Conservation (phyloP, 2,888 invertebrate species). For the Dendrolimus houi region DNA sequence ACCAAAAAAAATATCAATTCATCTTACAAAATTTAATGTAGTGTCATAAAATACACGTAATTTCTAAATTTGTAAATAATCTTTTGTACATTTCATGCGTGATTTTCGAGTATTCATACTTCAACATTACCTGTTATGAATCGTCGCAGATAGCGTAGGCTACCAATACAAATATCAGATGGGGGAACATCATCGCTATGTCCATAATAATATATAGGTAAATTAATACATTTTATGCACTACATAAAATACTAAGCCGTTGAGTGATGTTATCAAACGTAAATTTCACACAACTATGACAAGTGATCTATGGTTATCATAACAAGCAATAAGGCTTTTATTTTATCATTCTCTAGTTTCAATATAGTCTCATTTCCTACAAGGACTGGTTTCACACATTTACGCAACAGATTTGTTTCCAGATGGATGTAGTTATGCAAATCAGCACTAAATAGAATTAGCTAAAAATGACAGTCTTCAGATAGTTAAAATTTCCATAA, state of each 20-base stretch:
- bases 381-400: too few species aligned
- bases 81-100: too few species aligned
- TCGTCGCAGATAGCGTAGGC: conserved; percentile 17
- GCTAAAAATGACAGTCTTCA: too few species aligned
- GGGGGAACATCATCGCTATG: conserved; percentile 28
- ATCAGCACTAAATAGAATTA: too few species aligned
- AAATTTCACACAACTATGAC: conserved; percentile 26
- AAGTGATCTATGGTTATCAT: conserved; percentile 28
- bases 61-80: too few species aligned
- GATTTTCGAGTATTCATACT: too few species aligned
- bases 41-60: too few species aligned
- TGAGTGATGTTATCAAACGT: conserved; percentile 12
- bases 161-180: conserved; percentile 26
- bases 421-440: too few species aligned
- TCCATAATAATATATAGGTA: conserved; percentile 24
- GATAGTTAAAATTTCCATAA: too few species aligned
- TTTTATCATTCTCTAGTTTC: conserved; percentile 16
- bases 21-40: too few species aligned
- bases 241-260: neutral
- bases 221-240: conserved; percentile 7
- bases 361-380: conserved; percentile 11
- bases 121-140: neutral
- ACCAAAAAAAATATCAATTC: too few species aligned
- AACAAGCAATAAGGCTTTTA: conserved; percentile 28
- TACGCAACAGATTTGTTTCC: neutral